Percentiles rank a stretch among this genome's conserved stretches.
Conservation (phyloP, 2,888 invertebrate genomes). For the Alviniconcha strummeri region DNA sequence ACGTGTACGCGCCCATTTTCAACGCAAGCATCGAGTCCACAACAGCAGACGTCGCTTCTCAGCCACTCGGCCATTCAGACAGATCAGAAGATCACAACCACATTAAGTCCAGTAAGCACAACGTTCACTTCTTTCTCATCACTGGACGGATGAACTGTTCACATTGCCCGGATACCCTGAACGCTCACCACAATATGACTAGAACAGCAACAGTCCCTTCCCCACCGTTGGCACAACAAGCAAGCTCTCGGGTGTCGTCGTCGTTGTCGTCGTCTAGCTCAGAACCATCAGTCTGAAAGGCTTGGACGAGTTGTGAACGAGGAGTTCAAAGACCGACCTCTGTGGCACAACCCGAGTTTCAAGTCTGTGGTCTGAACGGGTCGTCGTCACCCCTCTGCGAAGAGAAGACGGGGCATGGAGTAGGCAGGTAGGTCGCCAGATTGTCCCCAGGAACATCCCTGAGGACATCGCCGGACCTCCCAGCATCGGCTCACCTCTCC, state of each 20-base stretch:
- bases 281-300: too few relatives aligned
- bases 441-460: background rate
- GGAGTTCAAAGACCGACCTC: too few relatives aligned
- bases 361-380: background rate
- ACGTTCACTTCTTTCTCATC: constrained; percentile 1
- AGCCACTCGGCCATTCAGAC: background rate
- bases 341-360: too few relatives aligned
- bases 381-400: background rate
- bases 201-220: constrained; percentile 19
- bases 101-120: too few relatives aligned
- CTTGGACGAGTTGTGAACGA: too few relatives aligned
- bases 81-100: constrained; percentile 5
- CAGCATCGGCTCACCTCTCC: background rate
- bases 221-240: too few relatives aligned
- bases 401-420: background rate
- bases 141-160: constrained; percentile 21
- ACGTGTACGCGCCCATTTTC: too few relatives aligned
- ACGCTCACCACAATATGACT: constrained; percentile 12
- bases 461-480: background rate
- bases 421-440: background rate
- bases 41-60: too few relatives aligned
- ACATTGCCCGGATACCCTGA: constrained; percentile 16
- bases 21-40: too few relatives aligned
- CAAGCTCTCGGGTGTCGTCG: too few relatives aligned
- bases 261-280: too few relatives aligned